Percentiles rank a stretch among this genome's conserved stretches.
These are phyloP conservation scores for Cataglyphis altisquamis DNA, from an alignment of 2,888 invertebrate genomes.

Conservation along the genomic window DNA sequence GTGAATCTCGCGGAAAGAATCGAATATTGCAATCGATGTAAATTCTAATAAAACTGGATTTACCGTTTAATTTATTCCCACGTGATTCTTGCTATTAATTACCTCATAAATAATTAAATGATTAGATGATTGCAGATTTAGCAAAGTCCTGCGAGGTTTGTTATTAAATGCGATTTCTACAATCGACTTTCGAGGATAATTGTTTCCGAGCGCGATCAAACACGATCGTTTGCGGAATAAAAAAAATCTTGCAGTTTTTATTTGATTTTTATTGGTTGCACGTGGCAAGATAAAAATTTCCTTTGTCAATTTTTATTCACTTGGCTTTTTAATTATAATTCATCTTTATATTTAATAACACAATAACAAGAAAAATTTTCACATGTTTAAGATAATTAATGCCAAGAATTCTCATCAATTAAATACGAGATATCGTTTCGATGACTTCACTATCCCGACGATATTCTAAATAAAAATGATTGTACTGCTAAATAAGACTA, in stretches of 20 bases:
- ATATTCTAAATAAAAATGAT: neutral
- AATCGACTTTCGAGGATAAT: neutral
- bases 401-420: neutral
- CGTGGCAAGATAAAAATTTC: neutral
- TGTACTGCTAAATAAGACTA: neutral
- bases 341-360: neutral
- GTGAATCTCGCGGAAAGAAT: neutral
- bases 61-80: conserved; percentile 1
- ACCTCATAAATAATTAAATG: neutral
- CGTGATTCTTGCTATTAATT: neutral
- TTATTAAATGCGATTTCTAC: neutral
- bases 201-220: neutral
- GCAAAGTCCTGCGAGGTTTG: neutral
- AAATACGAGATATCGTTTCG: neutral
- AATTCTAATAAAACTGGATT: neutral
- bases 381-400: neutral
- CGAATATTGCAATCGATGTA: neutral
- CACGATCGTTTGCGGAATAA: neutral
- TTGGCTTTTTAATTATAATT: conserved; percentile 1
- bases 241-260: neutral
- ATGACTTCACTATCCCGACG: neutral
- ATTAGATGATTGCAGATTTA: neutral
- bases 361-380: neutral
- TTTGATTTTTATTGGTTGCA: neutral
- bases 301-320: neutral